Percentiles rank a stretch among this genome's conserved stretches.
Conservation (phyloP, 2,797 vertebrate genomes). For the Heteromormyrus szaboi region DNA sequence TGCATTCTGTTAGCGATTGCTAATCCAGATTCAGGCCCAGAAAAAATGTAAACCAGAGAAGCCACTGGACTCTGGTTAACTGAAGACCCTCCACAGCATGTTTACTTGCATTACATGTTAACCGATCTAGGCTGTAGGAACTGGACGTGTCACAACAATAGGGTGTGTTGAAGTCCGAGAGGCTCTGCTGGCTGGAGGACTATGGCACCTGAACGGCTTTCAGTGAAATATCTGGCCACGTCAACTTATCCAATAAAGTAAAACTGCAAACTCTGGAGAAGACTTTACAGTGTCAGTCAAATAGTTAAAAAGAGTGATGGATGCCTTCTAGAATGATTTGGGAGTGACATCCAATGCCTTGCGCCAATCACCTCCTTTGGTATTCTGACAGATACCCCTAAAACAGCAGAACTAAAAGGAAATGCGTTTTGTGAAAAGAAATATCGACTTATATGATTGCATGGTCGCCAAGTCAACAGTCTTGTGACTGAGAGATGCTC, state of each 20-base stretch:
- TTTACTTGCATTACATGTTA: not conserved
- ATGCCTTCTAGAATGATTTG: not conserved
- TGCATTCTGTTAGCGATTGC: not conserved
- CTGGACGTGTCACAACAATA: not conserved
- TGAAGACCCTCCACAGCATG: not conserved
- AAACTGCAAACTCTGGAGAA: not conserved
- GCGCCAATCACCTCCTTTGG: not conserved
- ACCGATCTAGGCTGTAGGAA: not conserved
- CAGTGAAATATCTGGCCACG: not conserved
- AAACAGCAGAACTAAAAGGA: not conserved
- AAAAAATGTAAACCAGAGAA: not conserved
- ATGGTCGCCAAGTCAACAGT: not conserved
- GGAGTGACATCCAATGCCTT: not conserved
- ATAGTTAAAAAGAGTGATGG: not conserved
- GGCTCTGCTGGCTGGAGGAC: not conserved
- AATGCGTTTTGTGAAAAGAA: not conserved
- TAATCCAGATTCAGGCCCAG: not conserved
- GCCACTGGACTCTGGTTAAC: not conserved
- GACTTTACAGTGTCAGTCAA: not conserved
- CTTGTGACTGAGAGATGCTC: not conserved
- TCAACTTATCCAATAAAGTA: not conserved
- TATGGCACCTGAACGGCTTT: not conserved
- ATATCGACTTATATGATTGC: not conserved
- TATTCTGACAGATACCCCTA: not conserved
- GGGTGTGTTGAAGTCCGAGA: not conserved